A percentile compares a stretch with the other conserved stretches of the same genome.
These are phyloP conservation scores for Peromyscus leucopus DNA, from an alignment of 2,113 vertebrate genomes.

Conservation along the genomic window DNA sequence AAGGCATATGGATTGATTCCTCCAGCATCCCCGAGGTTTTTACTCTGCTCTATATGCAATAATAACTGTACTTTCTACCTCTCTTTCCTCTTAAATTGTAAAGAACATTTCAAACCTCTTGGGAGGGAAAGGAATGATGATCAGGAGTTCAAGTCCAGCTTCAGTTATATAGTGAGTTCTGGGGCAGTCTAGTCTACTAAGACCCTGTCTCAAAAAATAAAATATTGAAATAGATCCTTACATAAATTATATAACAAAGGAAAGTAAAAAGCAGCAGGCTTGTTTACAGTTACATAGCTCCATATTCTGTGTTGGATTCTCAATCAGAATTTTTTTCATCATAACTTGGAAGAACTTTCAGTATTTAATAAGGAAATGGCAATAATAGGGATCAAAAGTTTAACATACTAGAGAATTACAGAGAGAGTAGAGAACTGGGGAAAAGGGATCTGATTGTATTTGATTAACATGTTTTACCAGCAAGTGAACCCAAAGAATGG, in stretches of 20 bases:
- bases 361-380: slow-evolving; percentile 24
- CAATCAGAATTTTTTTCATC: slow-evolving; percentile 36
- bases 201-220: background rate
- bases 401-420: slow-evolving; percentile 60
- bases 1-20: background rate
- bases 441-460: slow-evolving; percentile 17
- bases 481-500: slow-evolving; percentile 24
- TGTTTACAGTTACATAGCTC: background rate
- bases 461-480: slow-evolving; percentile 48
- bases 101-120: slow-evolving; percentile 15
- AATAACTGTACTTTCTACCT: background rate
- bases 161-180: background rate
- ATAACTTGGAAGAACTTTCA: slow-evolving; percentile 41
- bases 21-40: background rate
- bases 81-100: slow-evolving; percentile 11
- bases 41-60: background rate
- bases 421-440: background rate
- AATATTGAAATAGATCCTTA: no score
- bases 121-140: background rate
- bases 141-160: background rate
- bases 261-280: slow-evolving; percentile 32
- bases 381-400: slow-evolving; percentile 57
- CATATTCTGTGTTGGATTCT: background rate
- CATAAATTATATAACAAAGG: background rate
- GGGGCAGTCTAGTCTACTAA: background rate